Evolutionary conservation across 2,888 invertebrate genomes (phyloP), one percentile per base, ranked within the genome.

Genomic region (Cotesia congregata): DNA sequence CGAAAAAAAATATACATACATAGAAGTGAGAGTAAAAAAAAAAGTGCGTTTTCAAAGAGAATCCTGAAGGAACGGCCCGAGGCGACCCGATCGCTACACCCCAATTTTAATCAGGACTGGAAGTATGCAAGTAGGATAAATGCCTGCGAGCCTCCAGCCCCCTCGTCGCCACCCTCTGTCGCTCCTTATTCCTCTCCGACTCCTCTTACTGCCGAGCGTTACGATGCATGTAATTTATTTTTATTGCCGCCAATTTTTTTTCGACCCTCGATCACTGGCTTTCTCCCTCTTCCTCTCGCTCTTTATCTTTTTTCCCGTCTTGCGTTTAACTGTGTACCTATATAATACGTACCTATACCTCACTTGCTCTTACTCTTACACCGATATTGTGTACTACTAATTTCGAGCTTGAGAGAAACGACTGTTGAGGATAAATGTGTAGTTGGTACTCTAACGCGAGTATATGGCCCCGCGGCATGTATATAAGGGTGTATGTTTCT

Each of bases 221-320:
- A 88, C 88, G 88, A 88, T 88, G 89, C 88, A 89, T 88, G 89
- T 89, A 89, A 89, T 89, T 89, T 89, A 89, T 89, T 89, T 89
- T 89, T 89, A 89, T 89, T 89, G 89, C 89, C 86, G 82, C 87
- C 88, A 88, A 89, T 89, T 89, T 89, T 85, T 86, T 87, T 88
- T 87, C 87, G 83, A 86, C 88, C 88, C 89, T 87, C 88, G 87
- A 88, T 88, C 86, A 80, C 72, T 80, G 69, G 78, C 75, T 79
- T 78, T 59, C 74, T 74, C 71, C 68, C 41, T 75, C 41, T 62
- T 67, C 68, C 72, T 74, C 67, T 60, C 61, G n/a, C 69, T 41
- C 41, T 50, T 64, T 39, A 50, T n/a, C 41, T 67, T 50, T 77
- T 67, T 62, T 62, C 39, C 17, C 68, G 39, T 5, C 68, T 69